Evolutionary conservation across 2,113 vertebrate genomes (phyloP).

Genomic region (Noturus placidus): DNA sequence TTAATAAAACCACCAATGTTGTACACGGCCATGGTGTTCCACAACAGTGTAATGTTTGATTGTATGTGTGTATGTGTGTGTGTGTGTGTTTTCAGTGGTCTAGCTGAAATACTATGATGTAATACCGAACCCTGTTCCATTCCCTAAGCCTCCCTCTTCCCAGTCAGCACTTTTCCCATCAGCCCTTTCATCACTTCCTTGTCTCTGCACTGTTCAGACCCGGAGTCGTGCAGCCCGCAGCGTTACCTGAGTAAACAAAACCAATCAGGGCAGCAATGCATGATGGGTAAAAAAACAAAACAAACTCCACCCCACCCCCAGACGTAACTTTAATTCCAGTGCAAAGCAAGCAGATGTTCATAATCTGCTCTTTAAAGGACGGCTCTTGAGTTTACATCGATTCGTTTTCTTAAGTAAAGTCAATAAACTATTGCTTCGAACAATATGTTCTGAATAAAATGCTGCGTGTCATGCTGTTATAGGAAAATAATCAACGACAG

Average conservation of each 20-base stretch:
- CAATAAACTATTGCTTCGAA: not conserved
- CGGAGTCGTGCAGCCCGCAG: constrained; percentile 51
- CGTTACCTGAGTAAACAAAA: constrained; percentile 65
- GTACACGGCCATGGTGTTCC: too few species aligned
- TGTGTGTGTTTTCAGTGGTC: constrained; percentile 1
- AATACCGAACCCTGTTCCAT: constrained; percentile 38
- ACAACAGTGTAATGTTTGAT: not conserved
- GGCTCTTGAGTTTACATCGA: not conserved
- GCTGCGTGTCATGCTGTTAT: not conserved
- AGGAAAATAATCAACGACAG: too few species aligned
- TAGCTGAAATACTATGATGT: constrained; percentile 31
- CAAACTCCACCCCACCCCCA: constrained; percentile 6
- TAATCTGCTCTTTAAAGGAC: not conserved
- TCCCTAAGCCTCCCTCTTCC: constrained; percentile 5
- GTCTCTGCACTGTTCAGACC: constrained; percentile 33
- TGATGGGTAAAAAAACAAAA: constrained; percentile 44
- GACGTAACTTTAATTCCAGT: constrained; percentile 52
- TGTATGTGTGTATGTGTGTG: constrained; percentile 1
- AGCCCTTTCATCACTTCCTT: constrained; percentile 43
- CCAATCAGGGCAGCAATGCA: constrained; percentile 43
- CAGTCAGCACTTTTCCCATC: constrained; percentile 62
- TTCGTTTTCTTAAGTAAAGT: not conserved
- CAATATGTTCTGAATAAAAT: not conserved
- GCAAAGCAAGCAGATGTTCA: not conserved
- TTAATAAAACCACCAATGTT: too few species aligned